These are phyloP conservation scores for Podarcis raffonei DNA, from an alignment of 2,113 vertebrate genomes.

Conservation along the genomic window DNA sequence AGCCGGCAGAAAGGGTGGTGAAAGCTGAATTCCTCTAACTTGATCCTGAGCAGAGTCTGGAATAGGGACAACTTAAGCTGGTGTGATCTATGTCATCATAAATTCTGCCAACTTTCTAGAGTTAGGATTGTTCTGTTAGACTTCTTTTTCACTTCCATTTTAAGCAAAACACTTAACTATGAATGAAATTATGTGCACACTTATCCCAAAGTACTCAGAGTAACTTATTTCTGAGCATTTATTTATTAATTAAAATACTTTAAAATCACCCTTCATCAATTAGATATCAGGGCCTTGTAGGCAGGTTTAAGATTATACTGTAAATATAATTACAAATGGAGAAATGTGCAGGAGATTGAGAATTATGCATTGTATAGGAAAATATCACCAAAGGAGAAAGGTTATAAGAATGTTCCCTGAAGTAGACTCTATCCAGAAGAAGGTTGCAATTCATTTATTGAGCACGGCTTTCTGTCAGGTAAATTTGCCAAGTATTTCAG, in stretches of 20 bases:
- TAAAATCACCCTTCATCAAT: too few relatives aligned
- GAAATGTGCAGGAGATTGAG: conserved; percentile 44
- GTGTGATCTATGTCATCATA: too few relatives aligned
- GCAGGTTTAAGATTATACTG: not conserved
- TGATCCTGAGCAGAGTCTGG: too few relatives aligned
- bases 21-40: too few relatives aligned
- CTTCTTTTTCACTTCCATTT: not conserved
- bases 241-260: too few relatives aligned
- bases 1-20: too few relatives aligned
- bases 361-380: not conserved
- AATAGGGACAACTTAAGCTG: too few relatives aligned
- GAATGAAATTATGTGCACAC: conserved; percentile 50
- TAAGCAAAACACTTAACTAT: conserved; percentile 49
- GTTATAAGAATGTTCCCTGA: not conserved
- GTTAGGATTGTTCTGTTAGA: too few relatives aligned
- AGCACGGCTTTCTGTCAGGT: not conserved
- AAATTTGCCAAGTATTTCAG: not conserved
- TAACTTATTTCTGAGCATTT: not conserved
- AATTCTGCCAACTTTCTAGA: too few relatives aligned
- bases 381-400: not conserved
- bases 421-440: too few relatives aligned
- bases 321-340: conserved; percentile 41
- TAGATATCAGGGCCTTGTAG: too few relatives aligned
- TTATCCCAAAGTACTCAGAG: not conserved
- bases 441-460: not conserved